These are phyloP conservation scores for Protonibea diacanthus DNA, from an alignment of 2,797 vertebrate genomes.

Conservation along the genomic window DNA sequence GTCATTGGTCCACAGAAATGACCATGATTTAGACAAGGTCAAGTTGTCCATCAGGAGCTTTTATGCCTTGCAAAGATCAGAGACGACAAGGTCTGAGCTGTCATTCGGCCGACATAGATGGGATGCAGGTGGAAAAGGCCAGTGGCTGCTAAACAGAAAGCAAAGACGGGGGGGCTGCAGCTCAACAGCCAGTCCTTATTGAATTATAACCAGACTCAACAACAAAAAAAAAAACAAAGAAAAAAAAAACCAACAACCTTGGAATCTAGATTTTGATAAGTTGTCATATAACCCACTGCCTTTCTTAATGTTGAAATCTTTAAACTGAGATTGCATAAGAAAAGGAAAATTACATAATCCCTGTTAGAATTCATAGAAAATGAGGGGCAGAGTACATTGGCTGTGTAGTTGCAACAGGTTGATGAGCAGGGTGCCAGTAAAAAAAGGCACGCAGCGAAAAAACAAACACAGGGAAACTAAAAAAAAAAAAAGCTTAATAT, in stretches of 20 bases:
- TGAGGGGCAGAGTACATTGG: slow-evolving; percentile 33
- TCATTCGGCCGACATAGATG: slow-evolving; percentile 19
- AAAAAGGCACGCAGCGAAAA: neutral
- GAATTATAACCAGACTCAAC: slow-evolving; percentile 13
- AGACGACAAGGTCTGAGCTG: slow-evolving; percentile 40
- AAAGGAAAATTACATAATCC: slow-evolving; percentile 67
- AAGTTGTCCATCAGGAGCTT: slow-evolving; percentile 52
- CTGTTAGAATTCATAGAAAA: slow-evolving; percentile 48
- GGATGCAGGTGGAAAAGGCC: slow-evolving; percentile 42
- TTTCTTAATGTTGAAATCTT: slow-evolving; percentile 67
- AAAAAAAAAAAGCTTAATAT: slow-evolving; percentile 3
- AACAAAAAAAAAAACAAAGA: no score
- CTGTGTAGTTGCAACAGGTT: slow-evolving; percentile 68
- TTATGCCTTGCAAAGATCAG: slow-evolving; percentile 35
- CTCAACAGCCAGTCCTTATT: slow-evolving; percentile 16
- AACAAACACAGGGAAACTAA: neutral
- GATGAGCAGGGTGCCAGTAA: slow-evolving; percentile 7
- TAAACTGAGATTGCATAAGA: slow-evolving; percentile 81
- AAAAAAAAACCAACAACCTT: neutral
- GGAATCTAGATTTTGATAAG: slow-evolving; percentile 31
- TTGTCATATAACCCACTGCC: slow-evolving; percentile 34
- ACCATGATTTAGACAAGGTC: slow-evolving; percentile 46
- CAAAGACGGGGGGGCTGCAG: neutral
- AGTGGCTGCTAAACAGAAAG: slow-evolving; percentile 26
- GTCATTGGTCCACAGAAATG: slow-evolving; percentile 17